Conservation (phyloP, 2,797 vertebrate genomes). For the Mormyrops boulengeri region DNA sequence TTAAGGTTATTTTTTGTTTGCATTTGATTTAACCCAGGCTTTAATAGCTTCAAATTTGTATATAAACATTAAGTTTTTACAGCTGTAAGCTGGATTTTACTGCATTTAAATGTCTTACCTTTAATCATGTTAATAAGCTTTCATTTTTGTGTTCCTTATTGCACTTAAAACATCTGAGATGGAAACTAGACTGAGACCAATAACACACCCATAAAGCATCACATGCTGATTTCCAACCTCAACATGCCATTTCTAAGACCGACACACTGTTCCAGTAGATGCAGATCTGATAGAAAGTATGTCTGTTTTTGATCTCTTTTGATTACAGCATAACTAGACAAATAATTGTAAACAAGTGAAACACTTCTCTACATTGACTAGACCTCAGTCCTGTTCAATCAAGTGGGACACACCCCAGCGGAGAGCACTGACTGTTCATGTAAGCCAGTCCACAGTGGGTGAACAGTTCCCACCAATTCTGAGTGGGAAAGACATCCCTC, state of each 20-base stretch:
- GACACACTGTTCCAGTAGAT: neutral
- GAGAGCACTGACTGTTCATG: neutral
- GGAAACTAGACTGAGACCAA: neutral
- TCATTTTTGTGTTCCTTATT: constrained; percentile 62
- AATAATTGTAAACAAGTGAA: neutral
- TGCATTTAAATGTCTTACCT: constrained; percentile 50
- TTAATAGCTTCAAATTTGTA: constrained; percentile 36
- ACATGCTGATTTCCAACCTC: neutral
- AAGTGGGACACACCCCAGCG: neutral
- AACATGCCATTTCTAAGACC: neutral
- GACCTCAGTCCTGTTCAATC: neutral
- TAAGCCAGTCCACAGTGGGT: neutral
- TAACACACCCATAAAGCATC: neutral
- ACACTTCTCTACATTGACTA: neutral
- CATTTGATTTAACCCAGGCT: constrained; percentile 32
- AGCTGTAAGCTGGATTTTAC: constrained; percentile 52
- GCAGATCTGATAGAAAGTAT: neutral
- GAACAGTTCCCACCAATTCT: constrained; percentile 2
- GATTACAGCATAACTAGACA: neutral
- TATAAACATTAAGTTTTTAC: constrained; percentile 39
- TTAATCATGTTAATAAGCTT: constrained; percentile 53
- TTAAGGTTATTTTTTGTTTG: constrained; percentile 37
- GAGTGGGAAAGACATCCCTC: constrained; percentile 11
- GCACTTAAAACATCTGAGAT: constrained; percentile 52
- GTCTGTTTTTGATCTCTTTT: neutral